Base-by-base conservation (phyloP, 2,113 vertebrate genomes). In the Salminus brasiliensis region DNA sequence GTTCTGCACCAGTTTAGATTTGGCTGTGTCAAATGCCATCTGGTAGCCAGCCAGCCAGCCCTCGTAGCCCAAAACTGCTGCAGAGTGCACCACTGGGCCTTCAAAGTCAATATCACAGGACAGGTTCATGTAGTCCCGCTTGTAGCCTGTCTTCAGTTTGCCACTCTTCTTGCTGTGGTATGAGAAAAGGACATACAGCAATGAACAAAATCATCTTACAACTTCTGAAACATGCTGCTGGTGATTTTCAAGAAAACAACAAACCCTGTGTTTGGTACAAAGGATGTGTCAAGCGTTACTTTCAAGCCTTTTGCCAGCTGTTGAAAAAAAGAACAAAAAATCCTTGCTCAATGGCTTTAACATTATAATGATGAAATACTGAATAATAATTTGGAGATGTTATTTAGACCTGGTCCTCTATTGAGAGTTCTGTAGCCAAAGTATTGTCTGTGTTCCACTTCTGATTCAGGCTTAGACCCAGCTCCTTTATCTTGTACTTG, bases 221-320 rank as follows among this genome's bases (percentile, higher is more conserved):
- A 53, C 47, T 16, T 72, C 27, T 18, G 12, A n/a, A 9, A 41
- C 15, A 23, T 4, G 27, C 25, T 59, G 12, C 4, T 52, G 52
- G 23, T 32, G 27, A 1, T 29, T 2, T 70, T 1, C 21, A 66
- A 2, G 18, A 55, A 34, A 32, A 32, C 36, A 47, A 68, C 88
- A 96, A 92, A 98, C 97, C 96, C 96, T 86, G 97, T 99, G 90
- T 98, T 98, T 76, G 97, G 97, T 88, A 98, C 97, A 92, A 99
- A 98, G 76, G 95, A 95, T 53, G 95, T 97, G 73, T 99, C 97
- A 88, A 98, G 81, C 59, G 92, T 94, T 67, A 99, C 84, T 91
- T 97, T 98, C 91, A 98, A 87, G 63, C 97, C 97, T 75, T 94
- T 92, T 80, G 94, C 89, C 87, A 99, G 86, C 97, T 98, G 93